Percentiles rank a stretch among this genome's conserved stretches.
Conservation (phyloP, 2,888 invertebrate species). For the Dermolepida albohirtum region DNA sequence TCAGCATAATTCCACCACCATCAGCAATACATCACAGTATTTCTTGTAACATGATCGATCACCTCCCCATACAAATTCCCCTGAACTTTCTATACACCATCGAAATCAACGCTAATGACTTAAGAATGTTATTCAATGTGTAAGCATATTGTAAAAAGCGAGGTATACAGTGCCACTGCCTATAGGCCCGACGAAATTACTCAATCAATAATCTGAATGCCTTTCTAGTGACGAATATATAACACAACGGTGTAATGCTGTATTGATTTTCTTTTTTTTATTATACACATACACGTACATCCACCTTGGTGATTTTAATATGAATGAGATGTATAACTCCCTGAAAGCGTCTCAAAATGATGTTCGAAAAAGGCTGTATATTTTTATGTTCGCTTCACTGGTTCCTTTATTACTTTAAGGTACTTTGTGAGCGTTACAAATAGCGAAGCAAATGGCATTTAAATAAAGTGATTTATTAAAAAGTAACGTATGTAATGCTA, state of each 20-base stretch:
- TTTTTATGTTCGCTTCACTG: constrained; percentile 29
- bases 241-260: constrained; percentile 17
- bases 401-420: constrained; percentile 2
- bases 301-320: constrained; percentile 30
- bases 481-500: too few relatives aligned
- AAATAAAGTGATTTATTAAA: too few relatives aligned
- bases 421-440: too few relatives aligned
- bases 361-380: constrained; percentile 27
- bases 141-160: constrained; percentile 5
- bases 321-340: constrained; percentile 33
- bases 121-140: constrained; percentile 30
- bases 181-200: constrained; percentile 13
- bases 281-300: background rate
- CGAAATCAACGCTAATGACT: constrained; percentile 35
- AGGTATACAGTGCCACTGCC: too few relatives aligned
- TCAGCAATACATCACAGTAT: constrained; percentile 26
- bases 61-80: constrained; percentile 25
- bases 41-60: constrained; percentile 33
- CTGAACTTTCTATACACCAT: constrained; percentile 11
- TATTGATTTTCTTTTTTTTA: constrained; percentile 24
- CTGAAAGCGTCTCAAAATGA: constrained; percentile 29
- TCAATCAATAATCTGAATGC: constrained; percentile 33
- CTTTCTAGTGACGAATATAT: constrained; percentile 3
- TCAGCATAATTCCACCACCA: constrained; percentile 4
- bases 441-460: too few relatives aligned